Evolutionary conservation across 1,140 invertebrate species (phyloP).

Genomic region (Drosophila truncata): DNA sequence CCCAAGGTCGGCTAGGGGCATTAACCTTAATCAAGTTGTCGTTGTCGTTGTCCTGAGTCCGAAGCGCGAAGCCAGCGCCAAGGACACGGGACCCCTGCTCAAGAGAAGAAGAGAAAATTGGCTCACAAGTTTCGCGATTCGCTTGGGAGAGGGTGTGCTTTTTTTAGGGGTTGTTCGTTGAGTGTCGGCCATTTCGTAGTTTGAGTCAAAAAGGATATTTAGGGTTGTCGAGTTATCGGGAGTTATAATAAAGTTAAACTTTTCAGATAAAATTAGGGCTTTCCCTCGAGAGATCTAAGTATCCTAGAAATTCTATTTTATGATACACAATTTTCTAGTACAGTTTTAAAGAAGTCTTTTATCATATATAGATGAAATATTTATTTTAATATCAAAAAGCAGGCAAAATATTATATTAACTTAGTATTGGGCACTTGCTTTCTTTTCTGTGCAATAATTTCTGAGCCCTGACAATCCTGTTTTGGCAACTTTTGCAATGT

Average conservation of each 20-base stretch:
- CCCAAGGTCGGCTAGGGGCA: constrained; percentile 84
- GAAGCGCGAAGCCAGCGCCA: constrained; percentile 58
- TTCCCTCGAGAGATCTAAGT: not conserved
- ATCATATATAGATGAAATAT: too few species aligned
- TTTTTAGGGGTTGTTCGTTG: constrained; percentile 67
- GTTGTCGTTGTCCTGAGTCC: constrained; percentile 63
- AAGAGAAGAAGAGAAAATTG: constrained; percentile 60
- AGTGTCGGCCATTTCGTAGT: constrained; percentile 45
- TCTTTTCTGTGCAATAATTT: not conserved
- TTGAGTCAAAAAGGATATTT: constrained; percentile 56
- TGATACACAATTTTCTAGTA: too few species aligned
- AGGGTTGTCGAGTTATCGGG: constrained; percentile 38
- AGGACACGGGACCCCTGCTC: constrained; percentile 69
- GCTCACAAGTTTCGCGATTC: constrained; percentile 62
- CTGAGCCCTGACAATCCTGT: constrained; percentile 47
- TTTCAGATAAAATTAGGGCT: not conserved
- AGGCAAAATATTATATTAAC: too few species aligned
- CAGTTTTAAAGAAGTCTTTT: too few species aligned
- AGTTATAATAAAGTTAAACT: not conserved
- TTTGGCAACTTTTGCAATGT: constrained; percentile 29
- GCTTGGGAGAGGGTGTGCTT: constrained; percentile 58
- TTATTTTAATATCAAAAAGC: too few species aligned
- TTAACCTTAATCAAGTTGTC: constrained; percentile 79
- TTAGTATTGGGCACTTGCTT: too few species aligned
- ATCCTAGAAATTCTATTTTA: not conserved